Conservation (phyloP, 2,888 invertebrate genomes). For the Coenonympha glycerion region DNA sequence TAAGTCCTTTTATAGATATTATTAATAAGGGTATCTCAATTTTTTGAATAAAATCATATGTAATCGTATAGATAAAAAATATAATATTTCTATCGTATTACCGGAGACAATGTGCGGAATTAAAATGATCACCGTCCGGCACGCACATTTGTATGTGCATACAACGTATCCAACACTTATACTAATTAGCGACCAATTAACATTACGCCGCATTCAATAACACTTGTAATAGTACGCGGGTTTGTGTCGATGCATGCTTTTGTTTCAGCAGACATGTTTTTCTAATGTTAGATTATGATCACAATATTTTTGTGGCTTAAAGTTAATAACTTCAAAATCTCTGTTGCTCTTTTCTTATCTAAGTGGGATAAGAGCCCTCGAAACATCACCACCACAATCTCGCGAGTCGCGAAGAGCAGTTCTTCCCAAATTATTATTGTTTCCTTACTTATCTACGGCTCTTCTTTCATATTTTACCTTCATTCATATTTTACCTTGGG, state of each 20-base stretch:
- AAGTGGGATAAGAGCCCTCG: too few relatives aligned
- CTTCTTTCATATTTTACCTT: too few relatives aligned
- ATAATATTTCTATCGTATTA: slow-evolving; percentile 27
- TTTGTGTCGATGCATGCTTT: not conserved
- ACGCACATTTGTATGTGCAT: slow-evolving; percentile 25
- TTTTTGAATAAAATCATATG: not conserved
- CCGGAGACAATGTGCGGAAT: slow-evolving; percentile 43
- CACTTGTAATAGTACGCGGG: slow-evolving; percentile 2
- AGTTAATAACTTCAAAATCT: not conserved
- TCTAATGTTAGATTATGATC: too few relatives aligned
- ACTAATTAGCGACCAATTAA: slow-evolving; percentile 29
- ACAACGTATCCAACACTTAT: too few relatives aligned
- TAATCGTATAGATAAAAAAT: slow-evolving; percentile 1
- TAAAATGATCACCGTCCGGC: slow-evolving; percentile 24
- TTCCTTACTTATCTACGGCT: too few relatives aligned
- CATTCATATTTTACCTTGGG: too few relatives aligned
- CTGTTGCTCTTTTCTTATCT: not conserved
- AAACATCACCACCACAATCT: too few relatives aligned
- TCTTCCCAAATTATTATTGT: too few relatives aligned
- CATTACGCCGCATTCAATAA: slow-evolving; percentile 15
- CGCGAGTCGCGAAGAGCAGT: too few relatives aligned
- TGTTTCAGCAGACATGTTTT: not conserved
- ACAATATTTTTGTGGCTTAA: too few relatives aligned
- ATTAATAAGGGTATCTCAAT: not conserved
- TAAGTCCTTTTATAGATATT: too few relatives aligned